Conservation (phyloP, 2,113 vertebrate genomes). For the Pleuronectes platessa region DNA sequence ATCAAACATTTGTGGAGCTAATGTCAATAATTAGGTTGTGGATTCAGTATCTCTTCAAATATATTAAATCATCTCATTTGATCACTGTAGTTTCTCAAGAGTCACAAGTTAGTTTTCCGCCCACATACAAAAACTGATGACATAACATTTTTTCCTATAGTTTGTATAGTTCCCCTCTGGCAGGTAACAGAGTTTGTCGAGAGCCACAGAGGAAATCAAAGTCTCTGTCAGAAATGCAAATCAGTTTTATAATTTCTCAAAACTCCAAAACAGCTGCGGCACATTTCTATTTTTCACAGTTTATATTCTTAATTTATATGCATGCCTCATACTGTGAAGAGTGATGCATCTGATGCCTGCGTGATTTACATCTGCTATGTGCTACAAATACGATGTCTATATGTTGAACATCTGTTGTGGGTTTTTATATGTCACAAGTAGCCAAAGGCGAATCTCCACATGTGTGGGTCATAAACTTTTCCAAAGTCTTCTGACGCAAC, state of each 20-base stretch:
- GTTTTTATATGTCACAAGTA: constrained; percentile 36
- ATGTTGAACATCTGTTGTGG: constrained; percentile 46
- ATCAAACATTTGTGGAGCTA: background rate
- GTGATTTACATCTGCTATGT: constrained; percentile 25
- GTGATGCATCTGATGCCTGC: background rate
- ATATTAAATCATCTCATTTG: constrained; percentile 25
- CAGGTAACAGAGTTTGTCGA: constrained; percentile 30
- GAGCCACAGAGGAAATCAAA: constrained; percentile 35
- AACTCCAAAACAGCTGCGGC: background rate
- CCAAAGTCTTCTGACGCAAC: constrained; percentile 29
- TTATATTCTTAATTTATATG: background rate
- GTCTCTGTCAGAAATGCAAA: constrained; percentile 4
- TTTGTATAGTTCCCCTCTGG: constrained; percentile 30
- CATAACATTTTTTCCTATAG: constrained; percentile 18
- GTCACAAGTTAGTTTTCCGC: constrained; percentile 20
- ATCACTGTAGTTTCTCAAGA: background rate
- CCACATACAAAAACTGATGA: constrained; percentile 27
- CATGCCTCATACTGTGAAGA: background rate
- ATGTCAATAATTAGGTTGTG: background rate
- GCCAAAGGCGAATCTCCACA: constrained; percentile 48
- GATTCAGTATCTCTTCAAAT: constrained; percentile 17
- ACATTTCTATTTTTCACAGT: background rate
- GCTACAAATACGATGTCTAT: constrained; percentile 11
- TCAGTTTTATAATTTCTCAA: constrained; percentile 5
- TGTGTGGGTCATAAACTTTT: constrained; percentile 42